phyloP scores from a whole-genome alignment of 53 echinoderm and acorn worm species.

The Astropecten irregularis region DNA sequence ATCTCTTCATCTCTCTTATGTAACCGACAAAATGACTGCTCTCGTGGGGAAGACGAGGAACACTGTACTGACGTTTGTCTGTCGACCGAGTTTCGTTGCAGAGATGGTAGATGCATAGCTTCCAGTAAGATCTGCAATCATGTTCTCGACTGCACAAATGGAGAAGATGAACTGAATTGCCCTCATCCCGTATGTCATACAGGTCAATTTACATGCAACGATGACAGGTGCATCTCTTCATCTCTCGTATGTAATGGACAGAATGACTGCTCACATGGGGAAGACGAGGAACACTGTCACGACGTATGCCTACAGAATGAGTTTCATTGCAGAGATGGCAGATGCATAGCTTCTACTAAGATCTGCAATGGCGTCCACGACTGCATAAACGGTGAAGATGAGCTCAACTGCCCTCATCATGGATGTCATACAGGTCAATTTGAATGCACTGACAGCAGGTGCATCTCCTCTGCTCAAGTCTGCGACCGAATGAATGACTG shows the following conservation, averaged over 20 bases:
- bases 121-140: not conserved
- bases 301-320: not conserved
- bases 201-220: constrained; percentile 20
- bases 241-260: constrained; percentile 7
- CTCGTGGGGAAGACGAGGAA: constrained; percentile 30
- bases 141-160: not conserved
- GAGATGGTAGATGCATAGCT: not conserved
- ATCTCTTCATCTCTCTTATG: not conserved
- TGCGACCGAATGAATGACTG: constrained; percentile 51
- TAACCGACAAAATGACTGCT: constrained; percentile 5
- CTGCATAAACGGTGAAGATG: constrained; percentile 51
- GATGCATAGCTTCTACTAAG: constrained; percentile 29
- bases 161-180: constrained; percentile 34
- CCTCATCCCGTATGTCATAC: not conserved
- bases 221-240: constrained; percentile 4
- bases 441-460: not conserved
- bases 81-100: not conserved
- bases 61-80: constrained; percentile 19
- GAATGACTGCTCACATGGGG: constrained; percentile 24
- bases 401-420: not conserved
- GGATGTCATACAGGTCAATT: not conserved
- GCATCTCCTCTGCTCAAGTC: constrained; percentile 8
- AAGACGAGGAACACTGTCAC: constrained; percentile 20
- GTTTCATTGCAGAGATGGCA: constrained; percentile 2
- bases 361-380: constrained; percentile 36